A percentile compares a stretch with the other conserved stretches of the same genome.
Conservation (phyloP, 35 echinoderm and acorn worm genomes). For the Holothuria glaberrima region DNA sequence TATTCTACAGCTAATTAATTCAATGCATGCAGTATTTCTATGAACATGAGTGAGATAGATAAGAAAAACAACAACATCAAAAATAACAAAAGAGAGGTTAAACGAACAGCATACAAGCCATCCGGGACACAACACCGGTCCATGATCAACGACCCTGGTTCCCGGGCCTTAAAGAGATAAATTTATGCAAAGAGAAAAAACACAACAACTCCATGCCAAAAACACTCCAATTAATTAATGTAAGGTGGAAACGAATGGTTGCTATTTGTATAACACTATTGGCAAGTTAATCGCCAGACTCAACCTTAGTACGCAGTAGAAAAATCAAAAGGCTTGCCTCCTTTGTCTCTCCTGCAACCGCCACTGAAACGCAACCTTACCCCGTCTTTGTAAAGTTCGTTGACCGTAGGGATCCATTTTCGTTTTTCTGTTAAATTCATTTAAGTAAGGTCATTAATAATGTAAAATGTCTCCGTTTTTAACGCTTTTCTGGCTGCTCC, state of each 20-base stretch:
- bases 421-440: neutral
- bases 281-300: no score
- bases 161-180: neutral
- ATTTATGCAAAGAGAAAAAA: neutral
- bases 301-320: neutral
- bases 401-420: neutral
- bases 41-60: no score
- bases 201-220: neutral
- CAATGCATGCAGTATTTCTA: no score
- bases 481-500: neutral
- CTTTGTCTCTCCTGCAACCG: neutral
- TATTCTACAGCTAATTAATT: no score
- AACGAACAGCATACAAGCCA: neutral
- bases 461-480: neutral
- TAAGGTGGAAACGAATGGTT: neutral
- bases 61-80: no score
- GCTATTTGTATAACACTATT: no score
- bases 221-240: neutral
- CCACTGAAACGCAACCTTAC: neutral
- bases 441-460: neutral
- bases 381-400: neutral
- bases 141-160: neutral
- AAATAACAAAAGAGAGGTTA: neutral
- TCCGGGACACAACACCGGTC: conserved; percentile 5
- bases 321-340: conserved; percentile 18